phyloP scores from a whole-genome alignment of 64 coral and sea anemone species.

The Astreopora myriophthalma region DNA sequence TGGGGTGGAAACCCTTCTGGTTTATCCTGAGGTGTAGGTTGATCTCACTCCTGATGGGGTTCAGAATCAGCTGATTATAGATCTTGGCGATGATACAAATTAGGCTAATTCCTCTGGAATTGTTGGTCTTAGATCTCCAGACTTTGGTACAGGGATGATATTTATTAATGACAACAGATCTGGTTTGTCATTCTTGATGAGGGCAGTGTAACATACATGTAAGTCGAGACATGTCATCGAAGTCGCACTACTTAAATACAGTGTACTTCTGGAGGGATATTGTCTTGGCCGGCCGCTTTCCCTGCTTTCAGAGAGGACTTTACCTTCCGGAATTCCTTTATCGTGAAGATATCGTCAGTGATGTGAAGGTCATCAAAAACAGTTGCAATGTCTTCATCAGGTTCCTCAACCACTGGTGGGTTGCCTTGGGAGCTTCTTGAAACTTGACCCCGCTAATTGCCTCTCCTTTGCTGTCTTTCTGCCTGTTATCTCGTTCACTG shows the following conservation, averaged over 20 bases:
- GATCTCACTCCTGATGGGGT: not conserved
- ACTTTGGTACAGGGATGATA: constrained; percentile 48
- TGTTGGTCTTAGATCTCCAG: not conserved
- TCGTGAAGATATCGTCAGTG: not conserved
- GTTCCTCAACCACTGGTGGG: not conserved
- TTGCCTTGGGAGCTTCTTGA: constrained; percentile 38
- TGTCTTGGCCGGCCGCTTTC: not conserved
- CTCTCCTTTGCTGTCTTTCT: constrained; percentile 65
- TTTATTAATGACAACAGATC: not conserved
- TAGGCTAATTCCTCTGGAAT: constrained; percentile 38
- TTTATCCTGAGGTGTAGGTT: not conserved
- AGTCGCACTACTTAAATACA: constrained; percentile 11
- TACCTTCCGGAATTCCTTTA: constrained; percentile 31
- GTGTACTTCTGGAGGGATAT: constrained; percentile 36
- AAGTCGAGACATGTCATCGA: constrained; percentile 1
- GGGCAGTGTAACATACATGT: constrained; percentile 20
- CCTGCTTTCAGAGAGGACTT: constrained; percentile 10
- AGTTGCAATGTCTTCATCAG: not conserved
- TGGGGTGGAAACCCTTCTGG: constrained; percentile 11
- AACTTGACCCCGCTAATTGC: constrained; percentile 39
- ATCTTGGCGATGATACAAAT: not conserved
- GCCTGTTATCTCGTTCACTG: constrained; percentile 50
- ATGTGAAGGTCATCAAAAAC: not conserved
- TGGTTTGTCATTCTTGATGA: not conserved
- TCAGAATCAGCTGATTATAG: constrained; percentile 6